Evolutionary conservation across 2,113 vertebrate genomes (phyloP), one percentile per base, ranked within the genome.

Genomic region (Mionectes macconnelli): DNA sequence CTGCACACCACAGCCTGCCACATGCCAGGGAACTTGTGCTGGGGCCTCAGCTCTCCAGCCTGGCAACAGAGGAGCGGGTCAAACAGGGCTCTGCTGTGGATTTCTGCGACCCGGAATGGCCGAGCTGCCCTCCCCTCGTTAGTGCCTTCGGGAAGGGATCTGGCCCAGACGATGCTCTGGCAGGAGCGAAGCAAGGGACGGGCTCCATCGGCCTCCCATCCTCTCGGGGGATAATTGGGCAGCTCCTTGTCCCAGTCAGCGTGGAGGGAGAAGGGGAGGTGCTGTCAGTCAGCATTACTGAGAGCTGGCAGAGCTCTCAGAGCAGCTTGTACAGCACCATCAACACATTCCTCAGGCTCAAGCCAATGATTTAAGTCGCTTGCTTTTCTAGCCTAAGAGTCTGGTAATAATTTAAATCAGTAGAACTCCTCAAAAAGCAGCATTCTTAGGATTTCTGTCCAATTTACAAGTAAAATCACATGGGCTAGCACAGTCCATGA

Each of bases 401-500:
- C 83, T 93, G 83, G 87, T 85, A 96, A 93, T 96, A 93, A 97
- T 95, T 94, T 84, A 94, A 95, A 96, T 90, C 88, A 93, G 78
- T 73, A 8, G 49, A 89, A 93, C 84, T 86, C 68, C 55, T 93
- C 82, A 84, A 84, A 94, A 84, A 75, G 56, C 59, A 63, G 77
- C 35, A 83, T 93, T 92, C 79, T 89, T 72, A 84, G 55, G 94
- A 88, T 90, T 82, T 70, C 83, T 88, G 56, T 81, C 77, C 79
- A 82, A 95, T 97, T 95, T 94, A 90, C 86, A 97, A 97, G 92
- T 94, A 90, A 96, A 97, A 96, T 96, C 66, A 76, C 59, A 76
- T 8, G 57, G 57, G 49, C 68, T 84, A 87, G 57, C 53, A 64
- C 39, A 91, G 60, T 63, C 45, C 49, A 90, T 31, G 79, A 85